Conservation (phyloP, 2,797 vertebrate genomes). For the Caiman crocodilus region DNA sequence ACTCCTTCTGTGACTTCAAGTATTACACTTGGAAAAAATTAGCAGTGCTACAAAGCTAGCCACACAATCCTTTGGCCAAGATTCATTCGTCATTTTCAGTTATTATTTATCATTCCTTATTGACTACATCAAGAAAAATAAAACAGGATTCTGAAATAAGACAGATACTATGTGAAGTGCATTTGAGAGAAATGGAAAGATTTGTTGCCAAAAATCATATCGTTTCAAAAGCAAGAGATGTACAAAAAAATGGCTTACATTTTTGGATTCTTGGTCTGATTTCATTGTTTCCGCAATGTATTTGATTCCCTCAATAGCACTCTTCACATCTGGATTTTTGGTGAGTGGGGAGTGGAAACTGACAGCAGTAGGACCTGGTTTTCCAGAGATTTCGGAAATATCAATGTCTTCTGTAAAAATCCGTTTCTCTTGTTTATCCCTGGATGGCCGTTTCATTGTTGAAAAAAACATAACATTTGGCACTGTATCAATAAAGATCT, state of each 20-base stretch:
- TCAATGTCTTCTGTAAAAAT: conserved; percentile 91
- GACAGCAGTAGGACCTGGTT: conserved; percentile 82
- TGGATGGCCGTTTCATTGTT: conserved; percentile 93
- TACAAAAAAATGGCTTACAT: conserved; percentile 81
- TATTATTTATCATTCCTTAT: background rate
- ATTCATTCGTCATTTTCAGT: background rate
- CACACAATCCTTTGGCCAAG: background rate
- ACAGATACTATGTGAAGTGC: background rate
- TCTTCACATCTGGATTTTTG: conserved; percentile 93
- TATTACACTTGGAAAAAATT: background rate
- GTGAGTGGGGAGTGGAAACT: conserved; percentile 90
- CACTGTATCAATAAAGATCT: conserved; percentile 95
- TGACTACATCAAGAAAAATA: background rate
- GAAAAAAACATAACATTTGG: conserved; percentile 97
- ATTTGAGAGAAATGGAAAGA: background rate
- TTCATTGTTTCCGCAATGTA: conserved; percentile 96
- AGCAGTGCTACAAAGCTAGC: background rate
- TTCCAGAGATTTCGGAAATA: conserved; percentile 95
- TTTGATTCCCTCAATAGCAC: conserved; percentile 93
- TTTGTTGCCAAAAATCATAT: conserved; percentile 13
- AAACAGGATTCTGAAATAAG: background rate
- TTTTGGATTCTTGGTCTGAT: conserved; percentile 93
- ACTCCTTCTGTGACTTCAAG: background rate
- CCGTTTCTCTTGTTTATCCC: conserved; percentile 87
- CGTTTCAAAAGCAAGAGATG: conserved; percentile 35